Evolutionary conservation across 2,113 vertebrate species (phyloP), one percentile per base, ranked within the genome.

Genomic region (Chiloscyllium plagiosum): DNA sequence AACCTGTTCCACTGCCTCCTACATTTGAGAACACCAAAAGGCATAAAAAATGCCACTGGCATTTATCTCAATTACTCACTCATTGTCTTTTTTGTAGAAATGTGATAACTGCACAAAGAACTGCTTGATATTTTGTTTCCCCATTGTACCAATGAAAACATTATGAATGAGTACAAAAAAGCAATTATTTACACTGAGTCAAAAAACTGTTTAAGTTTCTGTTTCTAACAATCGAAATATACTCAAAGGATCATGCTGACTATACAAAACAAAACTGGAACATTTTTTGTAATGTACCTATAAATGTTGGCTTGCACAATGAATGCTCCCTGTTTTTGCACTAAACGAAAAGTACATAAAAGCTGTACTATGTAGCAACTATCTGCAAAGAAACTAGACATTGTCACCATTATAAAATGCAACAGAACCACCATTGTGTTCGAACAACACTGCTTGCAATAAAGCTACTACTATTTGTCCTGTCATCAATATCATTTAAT

Each of bases 381-480:
- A 95, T 95, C 42, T 72, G 68, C 94, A 72, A 95, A 52, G 94
- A 95, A 47, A 95, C 68, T 52, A 72, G 94, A 76, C 68, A 95
- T 95, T 95, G 69, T 95, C 94, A 76, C 94, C 47, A 72, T 95
- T 95, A 95, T 95, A 95, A 52, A 70, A 95, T 76, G 86, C 20
- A 76, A 78, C 90, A 96, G 96, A 97, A 83, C 0, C 95, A 76
- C 68, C 83, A 95, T 66, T 95, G 50, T 96, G 96, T 90, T 85
- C 96, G 94, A 96, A 89, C 1, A 70, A 66, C 4, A 96, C 50
- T 8, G 0, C 20, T 15, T 90, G 47, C 76, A 96, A 96, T 85
- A 92, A 95, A 96, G 29, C 20, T 65, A 29, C 94, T 96, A 42
- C 86, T 83, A 96, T 78, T 52, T 72, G 50, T 50, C 76, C 95